A percentile compares a stretch with the other conserved stretches of the same genome.
These are phyloP conservation scores for Candoia aspera DNA, from an alignment of 2,113 vertebrate genomes.

Conservation along the genomic window DNA sequence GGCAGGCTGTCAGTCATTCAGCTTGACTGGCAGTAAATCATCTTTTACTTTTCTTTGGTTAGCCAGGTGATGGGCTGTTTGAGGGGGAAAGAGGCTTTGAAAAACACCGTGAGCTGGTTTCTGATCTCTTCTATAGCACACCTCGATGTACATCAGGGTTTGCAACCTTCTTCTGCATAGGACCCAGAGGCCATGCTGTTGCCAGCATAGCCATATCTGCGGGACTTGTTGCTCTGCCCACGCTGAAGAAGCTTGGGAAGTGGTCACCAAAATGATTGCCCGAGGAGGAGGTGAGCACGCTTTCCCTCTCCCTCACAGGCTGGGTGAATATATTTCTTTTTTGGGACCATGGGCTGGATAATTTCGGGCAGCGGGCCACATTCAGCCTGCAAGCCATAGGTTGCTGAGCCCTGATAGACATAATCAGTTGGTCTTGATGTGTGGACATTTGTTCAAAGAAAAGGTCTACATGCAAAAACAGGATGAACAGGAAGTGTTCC, in stretches of 20 bases:
- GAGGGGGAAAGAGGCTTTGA: not conserved
- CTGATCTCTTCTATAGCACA: not conserved
- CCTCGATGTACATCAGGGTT: not conserved
- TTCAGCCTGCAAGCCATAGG: not conserved
- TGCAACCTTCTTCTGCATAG: not conserved
- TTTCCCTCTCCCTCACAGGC: not conserved
- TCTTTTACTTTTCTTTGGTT: not conserved
- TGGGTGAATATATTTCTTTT: not conserved
- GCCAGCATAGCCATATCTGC: not conserved
- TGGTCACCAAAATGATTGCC: not conserved
- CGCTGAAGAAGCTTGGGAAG: not conserved
- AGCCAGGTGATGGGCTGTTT: not conserved
- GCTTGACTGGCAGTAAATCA: slow-evolving; percentile 12
- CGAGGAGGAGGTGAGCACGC: not conserved
- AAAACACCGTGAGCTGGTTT: not conserved
- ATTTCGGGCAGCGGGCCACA: not conserved
- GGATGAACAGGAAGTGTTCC: not conserved
- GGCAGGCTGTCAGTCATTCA: not conserved
- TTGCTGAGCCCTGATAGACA: not conserved
- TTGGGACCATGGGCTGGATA: not conserved
- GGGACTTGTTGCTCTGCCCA: not conserved
- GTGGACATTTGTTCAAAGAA: not conserved
- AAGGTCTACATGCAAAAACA: too few relatives aligned
- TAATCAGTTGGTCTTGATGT: not conserved
- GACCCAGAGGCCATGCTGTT: too few relatives aligned